Evolutionary conservation across 2,113 vertebrate species (phyloP), one percentile per base, ranked within the genome.

Genomic region (Paratilapia polleni): DNA sequence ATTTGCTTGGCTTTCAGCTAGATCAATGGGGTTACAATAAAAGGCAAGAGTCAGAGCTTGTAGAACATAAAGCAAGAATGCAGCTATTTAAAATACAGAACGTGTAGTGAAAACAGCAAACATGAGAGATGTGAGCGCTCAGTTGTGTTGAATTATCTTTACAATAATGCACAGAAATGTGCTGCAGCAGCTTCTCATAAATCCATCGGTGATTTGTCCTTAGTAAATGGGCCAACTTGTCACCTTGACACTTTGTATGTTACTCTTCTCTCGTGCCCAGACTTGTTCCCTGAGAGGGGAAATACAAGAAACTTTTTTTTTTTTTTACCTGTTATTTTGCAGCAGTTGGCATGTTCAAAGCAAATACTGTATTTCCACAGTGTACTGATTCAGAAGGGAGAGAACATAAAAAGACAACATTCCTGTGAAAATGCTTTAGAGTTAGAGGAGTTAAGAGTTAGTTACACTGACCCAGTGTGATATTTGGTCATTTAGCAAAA

Each of bases 11-110:
- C 86, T 92, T 86, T 88, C 70, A 80, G 82, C 59, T 56, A 78
- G 76, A 92, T 91, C 87, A 87, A 82, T 84, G 79, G 70, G 83
- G 89, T 84, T 86, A 79, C 60, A 78, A 78, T 80, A 68, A 82
- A 77, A 66, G 66, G 81, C 64, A 84, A 64, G 70, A 88, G 83
- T 89, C 84, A 74, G 60, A 76, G 85, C 87, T 87, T 78, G 82
- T 82, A 17, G 66, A 81, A 75, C 79, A 89, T 60, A 49, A 64
- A 54, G 62, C 57, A 68, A 80, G 73, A 84, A 64, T 41, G 41
- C 8, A 24, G 75, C 34, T 19, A 34, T 68, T 78, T 22, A 64
- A 83, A 85, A 60, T 8, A 54, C 15, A 82, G n/a, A 24, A 49
- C n/a, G 38, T 41, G 63, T 5, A 17, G 41, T 15, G 12, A 54